Base-by-base conservation (phyloP, 2,797 vertebrate species). In the Lycodopsis pacificus region DNA sequence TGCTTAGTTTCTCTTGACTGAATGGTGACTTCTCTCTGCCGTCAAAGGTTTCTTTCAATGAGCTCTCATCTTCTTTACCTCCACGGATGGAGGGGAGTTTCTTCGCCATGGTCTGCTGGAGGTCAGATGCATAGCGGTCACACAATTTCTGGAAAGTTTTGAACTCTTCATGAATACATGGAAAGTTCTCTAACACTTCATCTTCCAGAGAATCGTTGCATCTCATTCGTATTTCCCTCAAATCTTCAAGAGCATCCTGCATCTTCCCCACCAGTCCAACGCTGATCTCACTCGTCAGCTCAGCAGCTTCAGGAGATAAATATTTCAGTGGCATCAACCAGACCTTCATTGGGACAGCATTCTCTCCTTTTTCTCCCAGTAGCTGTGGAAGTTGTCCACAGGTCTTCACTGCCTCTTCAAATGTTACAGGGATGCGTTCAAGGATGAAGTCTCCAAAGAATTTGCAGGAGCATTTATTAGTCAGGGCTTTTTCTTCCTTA, bases 251-350 rank as follows among this genome's bases (percentile, higher is more conserved):
- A 34, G 71, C 12, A 0, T 51, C 1, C 5, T 86, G 36, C 0
- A 32, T 20, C 14, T 78, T 69, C 0, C 12, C 48, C 1, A 90
- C 15, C 1, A 92, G 14, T 5, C 30, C 59, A 1, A 63, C 6
- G 6, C 83, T 88, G 66, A 88, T 87, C 8, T 32, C 76, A 1
- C 14, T 27, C 10, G 20, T 67, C 51, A 88, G 10, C 30, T 22
- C 8, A 15, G 12, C 3, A 46, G 38, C 58, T 20, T 30, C 0
- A 10, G 69, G 48, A 32, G 83, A 0, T 0, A 94, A 30, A 1
- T 49, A 40, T 8, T 72, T 83, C 22, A 94, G 44, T 0, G 93
- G 92, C 44, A 78, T 88, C 42, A 95, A 42, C 89, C 85, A 93
- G n/a, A 90, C 84, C 12, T 27, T 87, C 71, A 90, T 1, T 3